Evolutionary conservation across 2,113 vertebrate genomes (phyloP), one percentile per base, ranked within the genome.

Genomic region (Rhinolophus ferrumequinum): DNA sequence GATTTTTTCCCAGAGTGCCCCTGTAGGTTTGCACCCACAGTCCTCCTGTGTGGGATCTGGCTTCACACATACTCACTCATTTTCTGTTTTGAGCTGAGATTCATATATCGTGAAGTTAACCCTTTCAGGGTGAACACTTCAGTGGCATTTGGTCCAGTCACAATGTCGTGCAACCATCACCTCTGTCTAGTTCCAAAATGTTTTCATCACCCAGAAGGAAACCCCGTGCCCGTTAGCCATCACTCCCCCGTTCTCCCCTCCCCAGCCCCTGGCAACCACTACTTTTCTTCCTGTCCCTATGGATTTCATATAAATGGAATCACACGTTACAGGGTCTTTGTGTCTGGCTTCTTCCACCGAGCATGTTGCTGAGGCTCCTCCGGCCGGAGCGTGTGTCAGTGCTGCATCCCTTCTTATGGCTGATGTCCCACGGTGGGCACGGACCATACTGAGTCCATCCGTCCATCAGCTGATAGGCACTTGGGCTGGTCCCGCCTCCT

Each of bases 361-460:
- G 52, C 7, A 0, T 52, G 52, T 19, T 62, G 44, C 5, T 64
- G 70, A 66, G 30, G 30, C 4, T 16, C 8, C 15, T 11, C 8
- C 18, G 2, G 14, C 18, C 4, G 33, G 22, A 12, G 19, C 0
- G 12, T 3, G 50, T 8, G n/a, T 58, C 15, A 1, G 14, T 2
- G 3, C 41, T 9, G 10, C 21, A 0, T 0, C 12, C 44, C 41
- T n/a, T 24, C 24, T 13, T 4, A 11, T 2, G 30, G 54, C 33
- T 9, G 22, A 18, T 1, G 11, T 4, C n/a, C 62, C 33, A 6
- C 33, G 0, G 2, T 0, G n/a, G 24, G 47, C 41, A 4, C 0
- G 6, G 24, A 16, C 8, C 52, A 8, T 16, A 6, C 5, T 6
- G 0, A 3, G 41, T 22, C 12, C 28, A 4, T 10, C 28, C 15